These are phyloP conservation scores for Chaenogobius annularis DNA, from an alignment of 2,113 vertebrate species.

Conservation along the genomic window DNA sequence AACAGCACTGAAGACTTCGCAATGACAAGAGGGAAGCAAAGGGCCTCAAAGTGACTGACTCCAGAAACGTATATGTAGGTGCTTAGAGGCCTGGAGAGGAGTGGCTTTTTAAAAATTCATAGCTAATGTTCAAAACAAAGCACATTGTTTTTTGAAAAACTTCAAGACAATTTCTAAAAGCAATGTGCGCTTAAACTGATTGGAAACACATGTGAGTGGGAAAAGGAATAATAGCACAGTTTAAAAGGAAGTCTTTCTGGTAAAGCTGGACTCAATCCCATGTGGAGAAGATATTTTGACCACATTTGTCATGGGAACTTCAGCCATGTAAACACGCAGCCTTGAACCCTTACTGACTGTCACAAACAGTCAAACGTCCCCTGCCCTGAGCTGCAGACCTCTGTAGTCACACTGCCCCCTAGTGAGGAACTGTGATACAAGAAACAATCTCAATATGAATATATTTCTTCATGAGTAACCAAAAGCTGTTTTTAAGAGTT, in stretches of 20 bases:
- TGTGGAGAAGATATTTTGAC: slow-evolving; percentile 83
- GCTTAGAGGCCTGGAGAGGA: slow-evolving; percentile 74
- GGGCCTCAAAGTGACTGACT: slow-evolving; percentile 74
- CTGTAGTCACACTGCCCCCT: slow-evolving; percentile 67
- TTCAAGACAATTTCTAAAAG: slow-evolving; percentile 75
- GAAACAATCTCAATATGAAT: slow-evolving; percentile 13
- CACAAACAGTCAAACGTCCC: slow-evolving; percentile 18
- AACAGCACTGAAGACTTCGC: slow-evolving; percentile 72
- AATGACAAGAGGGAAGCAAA: slow-evolving; percentile 60
- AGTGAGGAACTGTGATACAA: slow-evolving; percentile 44
- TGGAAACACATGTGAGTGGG: slow-evolving; percentile 86
- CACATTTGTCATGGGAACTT: slow-evolving; percentile 90
- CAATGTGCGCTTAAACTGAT: slow-evolving; percentile 82
- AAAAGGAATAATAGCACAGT: slow-evolving; percentile 79
- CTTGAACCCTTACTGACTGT: slow-evolving; percentile 38
- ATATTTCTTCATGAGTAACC: background rate
- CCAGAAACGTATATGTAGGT: slow-evolving; percentile 65
- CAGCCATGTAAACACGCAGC: slow-evolving; percentile 80
- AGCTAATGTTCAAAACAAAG: slow-evolving; percentile 88
- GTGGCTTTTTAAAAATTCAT: slow-evolving; percentile 82
- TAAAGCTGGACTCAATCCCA: slow-evolving; percentile 73
- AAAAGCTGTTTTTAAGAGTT: background rate
- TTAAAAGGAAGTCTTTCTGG: slow-evolving; percentile 62
- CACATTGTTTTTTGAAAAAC: slow-evolving; percentile 87
- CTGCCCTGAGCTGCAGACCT: slow-evolving; percentile 14